These are phyloP conservation scores for Theonella swinhoei DNA, from an alignment of 37 sponge, comb jelly and placozoan species.

Conservation along the genomic window DNA sequence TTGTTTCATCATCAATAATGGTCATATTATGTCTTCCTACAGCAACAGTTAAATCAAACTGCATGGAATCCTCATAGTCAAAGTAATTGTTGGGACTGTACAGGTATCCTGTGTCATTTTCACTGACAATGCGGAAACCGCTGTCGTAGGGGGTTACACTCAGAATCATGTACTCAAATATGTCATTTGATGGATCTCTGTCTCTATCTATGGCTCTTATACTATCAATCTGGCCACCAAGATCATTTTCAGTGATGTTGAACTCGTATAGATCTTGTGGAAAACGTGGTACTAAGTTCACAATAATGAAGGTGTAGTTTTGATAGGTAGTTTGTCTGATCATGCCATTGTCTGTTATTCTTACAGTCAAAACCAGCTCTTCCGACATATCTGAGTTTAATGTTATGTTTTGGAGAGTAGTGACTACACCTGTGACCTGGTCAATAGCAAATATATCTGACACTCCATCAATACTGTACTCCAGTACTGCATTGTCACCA, in stretches of 20 bases:
- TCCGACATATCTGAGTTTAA: conserved; percentile 1
- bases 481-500: conserved; percentile 62
- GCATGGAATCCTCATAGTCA: conserved; percentile 59
- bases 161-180: conserved; percentile 52
- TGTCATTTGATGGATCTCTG: conserved; percentile 36
- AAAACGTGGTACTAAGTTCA: conserved; percentile 52
- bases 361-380: conserved; percentile 4
- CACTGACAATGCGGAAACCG: conserved; percentile 48
- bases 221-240: not conserved
- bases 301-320: conserved; percentile 40
- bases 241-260: conserved; percentile 38
- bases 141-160: conserved; percentile 55
- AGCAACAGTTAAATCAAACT: conserved; percentile 43
- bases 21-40: conserved; percentile 64
- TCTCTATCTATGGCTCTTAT: conserved; percentile 59
- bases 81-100: conserved; percentile 49
- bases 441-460: conserved; percentile 33
- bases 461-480: conserved; percentile 22
- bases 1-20: conserved; percentile 24
- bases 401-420: not conserved
- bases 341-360: conserved; percentile 41
- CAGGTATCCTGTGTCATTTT: conserved; percentile 33
- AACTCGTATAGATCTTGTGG: conserved; percentile 5
- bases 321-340: not conserved
- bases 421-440: conserved; percentile 28